Evolutionary conservation across 1,140 invertebrate species (phyloP).

Genomic region (Papilio polytes): DNA sequence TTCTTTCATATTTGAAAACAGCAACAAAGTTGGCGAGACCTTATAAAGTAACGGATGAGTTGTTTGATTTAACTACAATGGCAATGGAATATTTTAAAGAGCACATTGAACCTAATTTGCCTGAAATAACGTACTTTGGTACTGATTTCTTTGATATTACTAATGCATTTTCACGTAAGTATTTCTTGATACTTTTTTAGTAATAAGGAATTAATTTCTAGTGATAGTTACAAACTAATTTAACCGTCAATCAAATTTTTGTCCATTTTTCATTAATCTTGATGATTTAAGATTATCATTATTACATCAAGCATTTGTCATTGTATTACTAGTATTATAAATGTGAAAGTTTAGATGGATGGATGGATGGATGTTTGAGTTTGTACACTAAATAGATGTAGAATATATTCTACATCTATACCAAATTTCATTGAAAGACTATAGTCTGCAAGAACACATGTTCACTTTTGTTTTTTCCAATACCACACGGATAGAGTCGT

Average conservation of each 20-base stretch:
- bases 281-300: not conserved
- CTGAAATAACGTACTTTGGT: slow-evolving; percentile 94
- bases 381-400: too few species aligned
- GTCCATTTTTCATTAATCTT: not conserved
- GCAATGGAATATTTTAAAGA: slow-evolving; percentile 97
- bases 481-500: too few species aligned
- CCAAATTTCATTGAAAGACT: too few species aligned
- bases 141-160: slow-evolving; percentile 91
- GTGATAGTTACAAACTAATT: too few species aligned
- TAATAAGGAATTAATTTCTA: not conserved
- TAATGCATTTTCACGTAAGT: slow-evolving; percentile 87
- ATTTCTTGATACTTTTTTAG: slow-evolving; percentile 41
- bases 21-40: slow-evolving; percentile 92
- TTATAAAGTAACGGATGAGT: slow-evolving; percentile 94
- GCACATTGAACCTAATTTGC: slow-evolving; percentile 93
- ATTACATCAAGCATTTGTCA: not conserved
- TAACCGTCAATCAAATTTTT: too few species aligned
- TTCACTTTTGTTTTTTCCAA: too few species aligned
- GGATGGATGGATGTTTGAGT: too few species aligned
- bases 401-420: too few species aligned
- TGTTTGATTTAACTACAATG: slow-evolving; percentile 96
- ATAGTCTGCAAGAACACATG: too few species aligned
- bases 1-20: slow-evolving; percentile 92
- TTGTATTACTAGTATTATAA: too few species aligned
- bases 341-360: too few species aligned